Base-by-base conservation (phyloP, 2,888 invertebrate species). In the Rotaria socialis region DNA sequence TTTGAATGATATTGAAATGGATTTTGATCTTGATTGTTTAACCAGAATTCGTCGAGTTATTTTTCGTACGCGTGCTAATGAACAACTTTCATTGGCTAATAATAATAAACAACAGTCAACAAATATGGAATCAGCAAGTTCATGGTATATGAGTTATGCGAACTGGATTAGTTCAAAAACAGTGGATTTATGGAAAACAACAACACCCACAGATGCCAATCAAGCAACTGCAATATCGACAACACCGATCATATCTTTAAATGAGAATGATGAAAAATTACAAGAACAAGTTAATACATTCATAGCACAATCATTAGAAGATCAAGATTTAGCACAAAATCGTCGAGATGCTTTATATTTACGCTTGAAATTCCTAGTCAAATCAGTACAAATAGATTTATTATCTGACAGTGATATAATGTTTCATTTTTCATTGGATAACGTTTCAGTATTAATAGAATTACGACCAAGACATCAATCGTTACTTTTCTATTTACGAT, bases 31-130 rank as follows among this genome's bases (percentile, higher is more conserved):
- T 24, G 80, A 80, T 80, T 80, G 80, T 80, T 80, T 80, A 80
- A 22, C 47, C n/a, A 41, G 14, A 47, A 47, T 80, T n/a, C 80
- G 80, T 47, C 80, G 80, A 24, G 43, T 47, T 24, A 80, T 80
- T 24, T 80, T 80, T 80, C 43, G 80, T 47, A 80, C n/a, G n/a
- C 80, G 80, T 43, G 80, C 80, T 47, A 80, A 80, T 80, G 80
- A 80, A 80, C 47, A 80, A 43, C 47, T 43, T 47, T 24, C 24
- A 47, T 80, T 47, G 47, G n/a, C n/a, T 22, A 43, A 47, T 6
- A 43, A 24, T 52, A 52, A 19, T 47, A 47, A 80, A 80, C 52
- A 43, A 24, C 43, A 80, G 47, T 3, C 67, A 35, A 35, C 35
- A 27, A 60, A 60, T 27, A 14, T 3, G 7, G 22, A 74, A 5